These are phyloP conservation scores for Zaprionus inermis DNA, from an alignment of 1,140 invertebrate genomes.

Conservation along the genomic window DNA sequence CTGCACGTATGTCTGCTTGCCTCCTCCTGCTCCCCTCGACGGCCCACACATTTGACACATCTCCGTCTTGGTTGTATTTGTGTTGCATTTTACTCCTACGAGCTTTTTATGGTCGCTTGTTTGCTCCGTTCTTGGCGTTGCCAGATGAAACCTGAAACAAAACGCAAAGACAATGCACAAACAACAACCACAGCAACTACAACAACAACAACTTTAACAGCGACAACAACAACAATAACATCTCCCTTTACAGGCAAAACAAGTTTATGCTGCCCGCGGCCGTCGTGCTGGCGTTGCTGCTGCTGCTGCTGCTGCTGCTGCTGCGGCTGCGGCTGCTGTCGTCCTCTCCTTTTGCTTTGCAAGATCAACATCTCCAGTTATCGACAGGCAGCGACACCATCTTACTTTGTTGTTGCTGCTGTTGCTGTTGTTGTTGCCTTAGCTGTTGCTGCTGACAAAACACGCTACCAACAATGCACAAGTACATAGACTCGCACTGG, in stretches of 20 bases:
- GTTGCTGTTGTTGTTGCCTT: conserved; percentile 21
- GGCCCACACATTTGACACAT: conserved; percentile 78
- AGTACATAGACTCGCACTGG: conserved; percentile 25
- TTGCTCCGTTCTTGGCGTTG: conserved; percentile 78
- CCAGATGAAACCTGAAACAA: conserved; percentile 80
- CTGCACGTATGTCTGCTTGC: conserved; percentile 59
- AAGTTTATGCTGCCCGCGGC: conserved; percentile 73
- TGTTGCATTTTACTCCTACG: conserved; percentile 74
- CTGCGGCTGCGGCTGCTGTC: conserved; percentile 46
- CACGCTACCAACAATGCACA: conserved; percentile 46
- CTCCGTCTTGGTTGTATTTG: conserved; percentile 73
- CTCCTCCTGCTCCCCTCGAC: conserved; percentile 23
- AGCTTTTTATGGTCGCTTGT: conserved; percentile 72
- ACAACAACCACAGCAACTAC: conserved; percentile 37
- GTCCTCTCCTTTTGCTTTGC: conserved; percentile 63
- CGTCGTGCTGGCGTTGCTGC: conserved; percentile 56
- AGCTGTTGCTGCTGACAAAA: conserved; percentile 46
- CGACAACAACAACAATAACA: conserved; percentile 53
- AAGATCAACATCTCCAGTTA: conserved; percentile 81
- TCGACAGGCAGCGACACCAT: conserved; percentile 69
- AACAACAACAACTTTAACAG: conserved; percentile 26
- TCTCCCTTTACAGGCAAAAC: conserved; percentile 82
- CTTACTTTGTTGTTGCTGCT: conserved; percentile 49
- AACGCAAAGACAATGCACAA: conserved; percentile 74
- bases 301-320: conserved; percentile 51